These are phyloP conservation scores for Hippocampus mohnikei DNA, from an alignment of 2,113 vertebrate genomes.

Conservation along the genomic window DNA sequence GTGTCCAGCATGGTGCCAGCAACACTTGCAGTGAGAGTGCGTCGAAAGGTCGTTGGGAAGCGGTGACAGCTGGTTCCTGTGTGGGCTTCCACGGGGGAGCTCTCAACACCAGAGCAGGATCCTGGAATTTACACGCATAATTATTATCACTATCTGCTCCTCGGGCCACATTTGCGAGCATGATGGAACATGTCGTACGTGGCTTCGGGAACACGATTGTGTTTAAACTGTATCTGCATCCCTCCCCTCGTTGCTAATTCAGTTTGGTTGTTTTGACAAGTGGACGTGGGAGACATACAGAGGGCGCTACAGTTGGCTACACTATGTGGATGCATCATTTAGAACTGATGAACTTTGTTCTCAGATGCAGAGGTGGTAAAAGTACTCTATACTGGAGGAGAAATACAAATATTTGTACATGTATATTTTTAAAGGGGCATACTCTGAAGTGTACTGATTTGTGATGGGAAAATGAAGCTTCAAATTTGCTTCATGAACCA, in stretches of 20 bases:
- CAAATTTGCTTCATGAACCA: no score
- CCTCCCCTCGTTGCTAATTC: constrained; percentile 57
- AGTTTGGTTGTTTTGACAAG: constrained; percentile 66
- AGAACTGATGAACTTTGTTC: background rate
- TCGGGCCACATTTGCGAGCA: constrained; percentile 30
- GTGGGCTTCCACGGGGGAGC: constrained; percentile 44
- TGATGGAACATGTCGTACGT: constrained; percentile 36
- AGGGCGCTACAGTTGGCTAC: background rate
- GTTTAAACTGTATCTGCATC: constrained; percentile 42
- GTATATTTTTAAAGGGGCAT: no score
- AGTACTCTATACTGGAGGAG: background rate
- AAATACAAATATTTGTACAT: background rate
- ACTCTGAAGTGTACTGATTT: no score
- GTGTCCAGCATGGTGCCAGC: constrained; percentile 8
- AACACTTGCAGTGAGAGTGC: constrained; percentile 38
- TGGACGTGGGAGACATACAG: constrained; percentile 57
- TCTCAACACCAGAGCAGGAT: constrained; percentile 59
- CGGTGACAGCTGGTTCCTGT: constrained; percentile 35
- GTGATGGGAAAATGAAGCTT: no score
- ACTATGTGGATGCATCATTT: constrained; percentile 6
- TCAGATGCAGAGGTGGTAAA: background rate
- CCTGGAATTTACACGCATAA: constrained; percentile 65
- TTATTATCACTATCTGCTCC: constrained; percentile 63
- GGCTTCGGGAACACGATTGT: constrained; percentile 48
- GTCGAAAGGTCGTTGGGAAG: constrained; percentile 28